Evolutionary conservation across 2,888 invertebrate genomes (phyloP), one percentile per base, ranked within the genome.

Genomic region (Agonopterix heracliana): DNA sequence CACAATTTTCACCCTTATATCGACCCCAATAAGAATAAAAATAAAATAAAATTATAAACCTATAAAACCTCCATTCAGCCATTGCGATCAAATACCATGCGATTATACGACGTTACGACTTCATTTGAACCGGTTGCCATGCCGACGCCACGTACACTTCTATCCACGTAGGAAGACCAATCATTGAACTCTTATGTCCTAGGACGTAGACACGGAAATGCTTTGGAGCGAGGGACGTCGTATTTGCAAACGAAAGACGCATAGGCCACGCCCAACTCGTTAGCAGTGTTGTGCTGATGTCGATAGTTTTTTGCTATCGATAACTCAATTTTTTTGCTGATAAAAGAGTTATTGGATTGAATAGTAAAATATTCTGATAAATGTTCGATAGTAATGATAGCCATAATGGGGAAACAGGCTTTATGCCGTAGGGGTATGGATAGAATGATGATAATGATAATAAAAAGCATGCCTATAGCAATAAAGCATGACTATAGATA

Each of bases 201-300:
- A 26, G 26, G 26, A 26, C 7, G 26, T 26, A 26, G 26, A 26
- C 7, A 26, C 26, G 26, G 26, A 26, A 26, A 26, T 26, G 26
- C 5, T 26, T 26, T 26, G 26, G 5, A 26, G 5, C 5, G 26
- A 26, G 26, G 7, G 26, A 26, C 26, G 26, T 26, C 26, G 1
- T 26, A 5, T 26, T 26, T 26, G 26, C 26, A 26, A 26, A 26
- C 26, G 26, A 5, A 26, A 26, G 26, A 26, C 26, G 26, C 38
- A 71, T 65, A 59, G 48, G 50, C 54, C 59, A 47, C 62, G 58
- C 63, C 58, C 61, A 10, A 60, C 60, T 68, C 61, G 62, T 67
- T 66, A 66, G 41, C 58, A 68, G 68, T 58, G 66, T 60, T 59
- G 66, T 46, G 59, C 55, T 56, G 56, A 59, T 51, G 34, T 60